A percentile compares a stretch with the other conserved stretches of the same genome.
Conservation (phyloP, 2,113 vertebrate genomes). For the Centropus bengalensis region DNA sequence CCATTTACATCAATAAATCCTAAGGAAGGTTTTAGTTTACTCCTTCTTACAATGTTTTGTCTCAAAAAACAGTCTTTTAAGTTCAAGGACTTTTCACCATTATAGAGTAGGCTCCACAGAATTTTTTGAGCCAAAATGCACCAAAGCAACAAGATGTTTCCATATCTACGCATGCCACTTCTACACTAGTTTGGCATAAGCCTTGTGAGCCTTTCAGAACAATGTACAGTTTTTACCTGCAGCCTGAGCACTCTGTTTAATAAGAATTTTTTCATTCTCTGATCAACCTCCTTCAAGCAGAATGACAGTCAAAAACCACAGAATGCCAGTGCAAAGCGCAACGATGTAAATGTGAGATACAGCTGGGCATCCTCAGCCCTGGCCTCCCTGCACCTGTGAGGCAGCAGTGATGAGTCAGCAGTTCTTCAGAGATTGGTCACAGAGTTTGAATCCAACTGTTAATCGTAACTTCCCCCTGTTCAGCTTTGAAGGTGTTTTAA, state of each 20-base stretch:
- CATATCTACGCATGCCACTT: background rate
- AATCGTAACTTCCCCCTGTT: background rate
- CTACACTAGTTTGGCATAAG: background rate
- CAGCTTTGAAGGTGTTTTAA: background rate
- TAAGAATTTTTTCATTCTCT: background rate
- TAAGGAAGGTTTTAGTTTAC: background rate
- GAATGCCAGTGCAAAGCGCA: background rate
- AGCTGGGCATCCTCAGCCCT: background rate
- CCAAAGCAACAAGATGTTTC: background rate
- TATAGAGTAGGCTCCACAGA: background rate
- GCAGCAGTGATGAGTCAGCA: background rate
- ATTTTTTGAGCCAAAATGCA: background rate
- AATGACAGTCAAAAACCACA: background rate
- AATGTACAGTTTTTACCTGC: background rate
- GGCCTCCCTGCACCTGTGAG: background rate
- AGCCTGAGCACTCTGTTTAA: background rate
- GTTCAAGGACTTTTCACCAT: background rate
- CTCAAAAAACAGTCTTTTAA: background rate
- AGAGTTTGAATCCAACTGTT: background rate
- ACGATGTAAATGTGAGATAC: background rate
- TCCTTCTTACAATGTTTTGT: background rate
- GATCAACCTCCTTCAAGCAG: background rate
- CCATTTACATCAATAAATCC: background rate
- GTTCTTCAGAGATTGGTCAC: background rate
- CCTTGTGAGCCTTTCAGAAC: background rate